These are phyloP conservation scores for Eurois occulta DNA, from an alignment of 2,888 invertebrate species.

Conservation along the genomic window DNA sequence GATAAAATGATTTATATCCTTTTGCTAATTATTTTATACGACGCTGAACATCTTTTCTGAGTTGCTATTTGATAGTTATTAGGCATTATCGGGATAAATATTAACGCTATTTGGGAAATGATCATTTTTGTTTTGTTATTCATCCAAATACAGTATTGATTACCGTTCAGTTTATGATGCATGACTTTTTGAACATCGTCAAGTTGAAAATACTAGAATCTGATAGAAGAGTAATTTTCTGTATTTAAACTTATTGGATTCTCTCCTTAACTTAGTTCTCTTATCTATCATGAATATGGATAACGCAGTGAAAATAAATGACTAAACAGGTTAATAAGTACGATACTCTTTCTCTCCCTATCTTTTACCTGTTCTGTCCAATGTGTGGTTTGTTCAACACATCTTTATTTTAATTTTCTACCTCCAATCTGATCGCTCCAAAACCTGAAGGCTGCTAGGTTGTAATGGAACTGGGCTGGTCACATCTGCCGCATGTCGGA, in stretches of 20 bases:
- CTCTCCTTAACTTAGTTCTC: not conserved
- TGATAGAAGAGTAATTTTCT: not conserved
- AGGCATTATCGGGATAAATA: constrained; percentile 24
- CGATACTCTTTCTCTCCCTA: not conserved
- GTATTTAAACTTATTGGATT: not conserved
- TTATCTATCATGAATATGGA: not conserved
- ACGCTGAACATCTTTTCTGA: constrained; percentile 62
- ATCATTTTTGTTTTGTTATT: not conserved
- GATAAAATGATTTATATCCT: constrained; percentile 81
- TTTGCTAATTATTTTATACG: constrained; percentile 78
- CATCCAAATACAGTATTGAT: not conserved
- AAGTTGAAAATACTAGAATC: not conserved
- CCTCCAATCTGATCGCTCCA: too few relatives aligned
- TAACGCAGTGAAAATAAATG: not conserved
- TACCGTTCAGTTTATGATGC: not conserved
- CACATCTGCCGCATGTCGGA: too few relatives aligned
- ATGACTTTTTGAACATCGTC: not conserved
- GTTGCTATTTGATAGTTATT: constrained; percentile 59
- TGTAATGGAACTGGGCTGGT: too few relatives aligned
- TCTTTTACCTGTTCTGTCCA: not conserved
- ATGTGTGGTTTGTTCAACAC: not conserved
- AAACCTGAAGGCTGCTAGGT: too few relatives aligned
- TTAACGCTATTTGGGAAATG: not conserved
- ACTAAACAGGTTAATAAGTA: not conserved
- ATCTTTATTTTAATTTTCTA: not conserved